Conservation (phyloP, 1,140 invertebrate species). For the Pseudoatta argentina region DNA sequence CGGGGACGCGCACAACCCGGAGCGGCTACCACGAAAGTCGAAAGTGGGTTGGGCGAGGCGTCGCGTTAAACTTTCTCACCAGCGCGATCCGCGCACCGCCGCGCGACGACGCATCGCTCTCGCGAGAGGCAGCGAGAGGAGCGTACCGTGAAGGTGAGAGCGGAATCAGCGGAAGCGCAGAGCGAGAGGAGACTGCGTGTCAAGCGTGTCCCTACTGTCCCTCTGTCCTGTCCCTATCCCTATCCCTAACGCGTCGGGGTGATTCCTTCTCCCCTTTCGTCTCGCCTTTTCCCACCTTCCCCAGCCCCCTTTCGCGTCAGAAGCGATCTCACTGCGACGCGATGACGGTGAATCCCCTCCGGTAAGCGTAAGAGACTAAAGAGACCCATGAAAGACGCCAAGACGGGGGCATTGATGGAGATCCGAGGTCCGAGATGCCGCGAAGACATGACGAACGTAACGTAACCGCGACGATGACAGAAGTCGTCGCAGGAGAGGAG, state of each 20-base stretch:
- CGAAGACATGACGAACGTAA: neutral
- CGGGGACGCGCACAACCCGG: neutral
- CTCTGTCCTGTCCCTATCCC: too few species aligned
- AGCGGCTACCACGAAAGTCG: neutral
- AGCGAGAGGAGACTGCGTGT: slow-evolving; percentile 8
- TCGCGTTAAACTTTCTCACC: neutral
- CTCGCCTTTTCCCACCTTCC: neutral
- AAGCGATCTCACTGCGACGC: slow-evolving; percentile 9
- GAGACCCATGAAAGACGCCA: neutral
- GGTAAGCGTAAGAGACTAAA: neutral
- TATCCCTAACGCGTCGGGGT: neutral
- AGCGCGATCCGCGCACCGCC: slow-evolving; percentile 5
- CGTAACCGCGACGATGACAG: neutral
- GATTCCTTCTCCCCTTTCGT: neutral
- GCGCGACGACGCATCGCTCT: slow-evolving; percentile 8
- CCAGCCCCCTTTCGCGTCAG: neutral
- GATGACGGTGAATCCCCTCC: neutral
- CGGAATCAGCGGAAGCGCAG: neutral
- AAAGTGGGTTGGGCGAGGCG: slow-evolving; percentile 59
- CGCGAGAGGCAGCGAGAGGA: neutral
- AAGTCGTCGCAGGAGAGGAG: too few species aligned
- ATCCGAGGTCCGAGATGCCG: neutral
- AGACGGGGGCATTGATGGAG: neutral
- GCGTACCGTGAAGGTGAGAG: neutral
- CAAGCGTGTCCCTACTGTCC: too few species aligned